These are phyloP conservation scores for Melanotaenia maccullochi DNA, from an alignment of 2,797 vertebrate species.

Conservation along the genomic window DNA sequence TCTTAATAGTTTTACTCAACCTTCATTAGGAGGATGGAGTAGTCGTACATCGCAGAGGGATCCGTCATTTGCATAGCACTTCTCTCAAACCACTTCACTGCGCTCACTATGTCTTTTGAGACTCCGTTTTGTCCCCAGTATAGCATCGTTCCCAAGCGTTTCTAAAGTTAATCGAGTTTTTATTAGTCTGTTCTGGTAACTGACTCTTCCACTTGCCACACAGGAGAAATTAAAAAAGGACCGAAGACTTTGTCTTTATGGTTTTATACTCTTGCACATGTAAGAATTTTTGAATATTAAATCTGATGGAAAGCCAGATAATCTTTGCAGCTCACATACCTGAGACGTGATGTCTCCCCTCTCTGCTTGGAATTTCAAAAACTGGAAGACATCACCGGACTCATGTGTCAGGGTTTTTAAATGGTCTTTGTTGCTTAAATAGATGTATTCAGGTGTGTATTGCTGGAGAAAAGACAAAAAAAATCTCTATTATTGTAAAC, in stretches of 20 bases:
- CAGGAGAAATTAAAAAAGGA: constrained; percentile 9
- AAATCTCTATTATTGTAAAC: constrained; percentile 1
- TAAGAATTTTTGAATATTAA: not conserved
- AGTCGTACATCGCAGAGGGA: constrained; percentile 88
- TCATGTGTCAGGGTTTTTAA: constrained; percentile 84
- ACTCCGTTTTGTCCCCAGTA: constrained; percentile 92
- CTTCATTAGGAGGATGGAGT: constrained; percentile 91
- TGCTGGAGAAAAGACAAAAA: constrained; percentile 69
- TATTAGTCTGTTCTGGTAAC: constrained; percentile 31
- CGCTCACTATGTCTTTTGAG: constrained; percentile 85
- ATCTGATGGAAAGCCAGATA: not conserved
- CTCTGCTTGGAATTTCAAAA: constrained; percentile 88
- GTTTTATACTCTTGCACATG: not conserved
- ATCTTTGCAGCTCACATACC: constrained; percentile 70
- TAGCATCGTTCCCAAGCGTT: constrained; percentile 87
- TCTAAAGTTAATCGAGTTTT: constrained; percentile 76
- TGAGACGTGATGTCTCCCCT: constrained; percentile 88
- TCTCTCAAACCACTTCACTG: constrained; percentile 88
- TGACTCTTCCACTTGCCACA: constrained; percentile 3
- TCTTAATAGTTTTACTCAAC: constrained; percentile 65
- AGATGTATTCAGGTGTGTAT: constrained; percentile 86
- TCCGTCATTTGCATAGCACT: constrained; percentile 90
- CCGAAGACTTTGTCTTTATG: not conserved
- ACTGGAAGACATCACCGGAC: constrained; percentile 86
- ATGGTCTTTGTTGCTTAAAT: constrained; percentile 84